Percentiles rank a stretch among this genome's conserved stretches.
Evolutionary conservation across 2,888 invertebrate genomes (phyloP).

Genomic region (Apodemia mormo): DNA sequence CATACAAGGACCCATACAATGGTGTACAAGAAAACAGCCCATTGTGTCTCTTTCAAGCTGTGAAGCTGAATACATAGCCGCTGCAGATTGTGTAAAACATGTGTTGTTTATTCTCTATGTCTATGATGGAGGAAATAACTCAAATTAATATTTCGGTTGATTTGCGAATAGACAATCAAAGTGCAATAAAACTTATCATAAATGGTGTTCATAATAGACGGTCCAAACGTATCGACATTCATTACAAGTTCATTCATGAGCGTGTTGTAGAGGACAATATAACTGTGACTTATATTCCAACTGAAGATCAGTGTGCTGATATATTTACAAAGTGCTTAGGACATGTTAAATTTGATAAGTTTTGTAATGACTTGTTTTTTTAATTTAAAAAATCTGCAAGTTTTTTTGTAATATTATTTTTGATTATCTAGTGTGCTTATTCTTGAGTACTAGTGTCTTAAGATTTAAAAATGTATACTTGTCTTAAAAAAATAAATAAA

Average conservation of each 20-base stretch:
- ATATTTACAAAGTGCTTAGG: constrained; percentile 27
- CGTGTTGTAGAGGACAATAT: background rate
- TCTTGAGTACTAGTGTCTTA: too few relatives aligned
- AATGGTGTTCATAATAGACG: background rate
- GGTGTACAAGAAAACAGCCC: constrained; percentile 42
- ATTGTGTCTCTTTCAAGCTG: constrained; percentile 42
- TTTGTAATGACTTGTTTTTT: too few relatives aligned
- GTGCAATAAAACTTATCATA: background rate
- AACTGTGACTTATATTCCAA: constrained; percentile 17
- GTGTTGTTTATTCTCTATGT: background rate
- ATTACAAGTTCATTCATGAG: constrained; percentile 10
- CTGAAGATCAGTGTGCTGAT: constrained; percentile 26
- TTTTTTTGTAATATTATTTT: too few relatives aligned
- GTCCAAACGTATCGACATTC: constrained; percentile 17
- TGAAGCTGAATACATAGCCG: constrained; percentile 25
- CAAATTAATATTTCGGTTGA: background rate
- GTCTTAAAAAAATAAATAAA: too few relatives aligned
- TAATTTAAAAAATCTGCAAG: too few relatives aligned
- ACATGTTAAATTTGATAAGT: constrained; percentile 8
- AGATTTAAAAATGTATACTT: too few relatives aligned
- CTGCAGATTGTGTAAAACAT: background rate
- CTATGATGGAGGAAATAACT: background rate
- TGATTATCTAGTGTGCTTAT: too few relatives aligned
- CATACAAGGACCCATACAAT: constrained; percentile 40
- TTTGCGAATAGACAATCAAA: background rate